Conservation (phyloP, 2,797 vertebrate genomes). For the Channallabes apus region DNA sequence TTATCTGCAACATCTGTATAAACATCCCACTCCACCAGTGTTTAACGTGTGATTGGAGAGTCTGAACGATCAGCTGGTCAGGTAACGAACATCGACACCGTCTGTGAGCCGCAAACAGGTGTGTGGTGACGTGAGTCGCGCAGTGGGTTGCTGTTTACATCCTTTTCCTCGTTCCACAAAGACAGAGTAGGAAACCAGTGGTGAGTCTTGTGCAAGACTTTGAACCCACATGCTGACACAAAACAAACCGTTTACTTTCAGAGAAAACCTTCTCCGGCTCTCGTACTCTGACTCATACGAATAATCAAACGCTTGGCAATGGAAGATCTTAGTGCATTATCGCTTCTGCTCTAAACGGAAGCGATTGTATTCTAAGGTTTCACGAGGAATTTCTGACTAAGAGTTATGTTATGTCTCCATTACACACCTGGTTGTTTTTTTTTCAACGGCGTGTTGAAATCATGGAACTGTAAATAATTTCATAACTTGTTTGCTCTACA, state of each 20-base stretch:
- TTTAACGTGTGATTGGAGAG: not conserved
- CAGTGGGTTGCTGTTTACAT: constrained; percentile 44
- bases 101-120: constrained; percentile 67
- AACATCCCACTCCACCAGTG: too few relatives aligned
- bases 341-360: not conserved
- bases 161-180: constrained; percentile 50
- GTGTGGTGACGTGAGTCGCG: constrained; percentile 65
- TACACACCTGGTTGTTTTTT: constrained; percentile 5
- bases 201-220: not conserved
- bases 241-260: constrained; percentile 38
- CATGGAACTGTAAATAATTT: not conserved
- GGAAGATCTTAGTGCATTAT: constrained; percentile 17
- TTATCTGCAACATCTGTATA: not conserved
- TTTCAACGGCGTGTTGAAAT: not conserved
- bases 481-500: not conserved
- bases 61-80: constrained; percentile 20
- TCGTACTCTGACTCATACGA: constrained; percentile 8
- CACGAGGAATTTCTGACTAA: constrained; percentile 3
- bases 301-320: not conserved
- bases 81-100: constrained; percentile 56
- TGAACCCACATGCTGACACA: constrained; percentile 28
- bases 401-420: not conserved
- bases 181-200: constrained; percentile 24
- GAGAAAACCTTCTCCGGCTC: constrained; percentile 7
- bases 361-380: constrained; percentile 4